These are phyloP conservation scores for Sebastes minor DNA, from an alignment of 2,797 vertebrate species.

Conservation along the genomic window DNA sequence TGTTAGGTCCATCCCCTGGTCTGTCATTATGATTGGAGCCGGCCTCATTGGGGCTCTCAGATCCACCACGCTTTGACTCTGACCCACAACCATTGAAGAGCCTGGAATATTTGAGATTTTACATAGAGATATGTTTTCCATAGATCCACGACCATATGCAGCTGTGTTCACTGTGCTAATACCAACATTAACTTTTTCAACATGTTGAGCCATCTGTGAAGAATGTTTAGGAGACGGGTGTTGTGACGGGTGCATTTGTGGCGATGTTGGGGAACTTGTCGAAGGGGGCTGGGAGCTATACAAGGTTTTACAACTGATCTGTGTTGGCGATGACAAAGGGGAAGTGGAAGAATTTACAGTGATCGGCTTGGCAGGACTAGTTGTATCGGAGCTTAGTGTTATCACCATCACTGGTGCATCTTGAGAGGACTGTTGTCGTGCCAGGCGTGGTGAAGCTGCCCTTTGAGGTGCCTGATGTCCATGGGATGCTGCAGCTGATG, in stretches of 20 bases:
- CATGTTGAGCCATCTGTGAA: slow-evolving; percentile 80
- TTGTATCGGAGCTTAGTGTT: slow-evolving; percentile 87
- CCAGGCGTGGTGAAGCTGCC: slow-evolving; percentile 84
- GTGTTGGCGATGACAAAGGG: slow-evolving; percentile 91
- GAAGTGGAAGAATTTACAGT: slow-evolving; percentile 91
- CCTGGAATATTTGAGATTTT: slow-evolving; percentile 91
- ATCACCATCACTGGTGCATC: slow-evolving; percentile 92
- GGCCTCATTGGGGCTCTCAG: slow-evolving; percentile 90
- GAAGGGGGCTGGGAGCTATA: slow-evolving; percentile 85
- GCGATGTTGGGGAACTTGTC: slow-evolving; percentile 79
- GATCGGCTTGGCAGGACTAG: slow-evolving; percentile 87
- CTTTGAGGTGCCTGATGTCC: slow-evolving; percentile 87
- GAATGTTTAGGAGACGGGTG: slow-evolving; percentile 76
- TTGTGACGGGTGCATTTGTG: slow-evolving; percentile 80
- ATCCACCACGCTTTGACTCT: slow-evolving; percentile 90
- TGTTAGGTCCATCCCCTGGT: slow-evolving; percentile 98
- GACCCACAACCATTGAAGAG: slow-evolving; percentile 86
- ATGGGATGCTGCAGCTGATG: slow-evolving; percentile 84
- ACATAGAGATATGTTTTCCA: slow-evolving; percentile 92
- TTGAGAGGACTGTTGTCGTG: slow-evolving; percentile 92
- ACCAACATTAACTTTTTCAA: slow-evolving; percentile 81
- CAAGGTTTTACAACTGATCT: slow-evolving; percentile 82
- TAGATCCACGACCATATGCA: slow-evolving; percentile 85
- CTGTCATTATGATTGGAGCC: slow-evolving; percentile 96
- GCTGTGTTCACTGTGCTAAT: slow-evolving; percentile 78